phyloP scores from a whole-genome alignment of 2,888 invertebrate species.

The Eupithecia inturbata region DNA sequence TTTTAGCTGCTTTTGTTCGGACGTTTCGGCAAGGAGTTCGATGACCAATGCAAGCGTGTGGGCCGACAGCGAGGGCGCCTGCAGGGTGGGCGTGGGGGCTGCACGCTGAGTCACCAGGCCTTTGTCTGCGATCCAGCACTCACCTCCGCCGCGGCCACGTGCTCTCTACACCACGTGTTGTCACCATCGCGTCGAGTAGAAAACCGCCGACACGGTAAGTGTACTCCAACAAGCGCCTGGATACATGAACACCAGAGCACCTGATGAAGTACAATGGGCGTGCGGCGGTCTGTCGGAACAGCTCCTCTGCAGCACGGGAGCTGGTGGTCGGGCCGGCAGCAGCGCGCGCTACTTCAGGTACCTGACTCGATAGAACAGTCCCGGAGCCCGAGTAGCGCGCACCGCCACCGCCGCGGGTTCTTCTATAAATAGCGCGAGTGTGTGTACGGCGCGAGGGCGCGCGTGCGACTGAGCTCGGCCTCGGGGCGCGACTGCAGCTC shows the following conservation, averaged over 20 bases:
- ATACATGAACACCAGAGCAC: slow-evolving; percentile 96
- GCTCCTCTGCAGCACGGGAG: slow-evolving; percentile 35
- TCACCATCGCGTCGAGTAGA: slow-evolving; percentile 58
- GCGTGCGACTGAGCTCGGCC: slow-evolving; percentile 68
- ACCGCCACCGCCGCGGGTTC: slow-evolving; percentile 70
- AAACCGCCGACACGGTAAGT: slow-evolving; percentile 93
- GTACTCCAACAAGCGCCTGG: slow-evolving; percentile 99
- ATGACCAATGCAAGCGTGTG: slow-evolving; percentile 77
- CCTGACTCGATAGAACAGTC: slow-evolving; percentile 94
- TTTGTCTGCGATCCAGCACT: slow-evolving; percentile 57
- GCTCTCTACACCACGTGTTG: slow-evolving; percentile 52
- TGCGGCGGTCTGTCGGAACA: slow-evolving; percentile 86
- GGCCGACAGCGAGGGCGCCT: slow-evolving; percentile 45
- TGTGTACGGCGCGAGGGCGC: slow-evolving; percentile 47
- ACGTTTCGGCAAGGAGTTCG: slow-evolving; percentile 76
- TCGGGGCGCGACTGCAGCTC: slow-evolving; percentile 78
- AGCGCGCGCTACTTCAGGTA: slow-evolving; percentile 99
- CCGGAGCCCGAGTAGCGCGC: slow-evolving; percentile 96
- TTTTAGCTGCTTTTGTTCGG: slow-evolving; percentile 77
- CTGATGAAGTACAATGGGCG: slow-evolving; percentile 99
- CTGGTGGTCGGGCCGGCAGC: slow-evolving; percentile 81
- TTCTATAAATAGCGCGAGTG: slow-evolving; percentile 70
- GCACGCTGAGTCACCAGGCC: slow-evolving; percentile 75
- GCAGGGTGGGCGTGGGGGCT: slow-evolving; percentile 39
- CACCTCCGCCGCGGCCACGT: slow-evolving; percentile 49